phyloP scores from a whole-genome alignment of 2,888 invertebrate species.

The Ornithoptera alexandrae region DNA sequence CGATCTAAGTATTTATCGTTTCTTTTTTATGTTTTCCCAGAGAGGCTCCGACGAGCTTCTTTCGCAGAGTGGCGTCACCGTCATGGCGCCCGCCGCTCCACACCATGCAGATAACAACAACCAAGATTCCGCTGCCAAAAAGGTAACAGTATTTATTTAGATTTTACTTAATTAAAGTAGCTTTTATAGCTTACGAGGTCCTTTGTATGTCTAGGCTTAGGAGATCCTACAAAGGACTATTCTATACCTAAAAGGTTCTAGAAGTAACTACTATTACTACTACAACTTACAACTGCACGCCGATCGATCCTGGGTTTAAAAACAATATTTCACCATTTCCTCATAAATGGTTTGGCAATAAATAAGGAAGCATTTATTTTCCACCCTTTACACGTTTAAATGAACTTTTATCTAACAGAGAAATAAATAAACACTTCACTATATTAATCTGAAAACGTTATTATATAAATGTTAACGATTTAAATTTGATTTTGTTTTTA shows the following conservation, averaged over 20 bases:
- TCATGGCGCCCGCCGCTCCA: slow-evolving; percentile 95
- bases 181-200: too few species aligned
- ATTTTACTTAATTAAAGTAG: neutral
- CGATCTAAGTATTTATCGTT: neutral
- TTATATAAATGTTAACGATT: neutral
- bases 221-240: too few species aligned
- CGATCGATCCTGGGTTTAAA: too few species aligned
- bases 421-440: neutral
- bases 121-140: slow-evolving; percentile 94
- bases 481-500: neutral
- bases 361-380: too few species aligned
- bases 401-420: neutral
- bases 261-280: neutral
- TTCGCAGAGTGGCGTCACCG: slow-evolving; percentile 95
- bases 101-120: slow-evolving; percentile 95
- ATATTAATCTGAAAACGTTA: too few species aligned
- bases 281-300: neutral
- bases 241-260: too few species aligned
- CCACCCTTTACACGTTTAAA: neutral
- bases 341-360: too few species aligned
- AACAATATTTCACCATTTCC: too few species aligned
- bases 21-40: slow-evolving; percentile 78
- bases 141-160: slow-evolving; percentile 81
- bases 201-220: too few species aligned
- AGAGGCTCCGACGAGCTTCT: slow-evolving; percentile 98